Conservation (phyloP, 2,797 vertebrate species). For the Lophura swinhoii region DNA sequence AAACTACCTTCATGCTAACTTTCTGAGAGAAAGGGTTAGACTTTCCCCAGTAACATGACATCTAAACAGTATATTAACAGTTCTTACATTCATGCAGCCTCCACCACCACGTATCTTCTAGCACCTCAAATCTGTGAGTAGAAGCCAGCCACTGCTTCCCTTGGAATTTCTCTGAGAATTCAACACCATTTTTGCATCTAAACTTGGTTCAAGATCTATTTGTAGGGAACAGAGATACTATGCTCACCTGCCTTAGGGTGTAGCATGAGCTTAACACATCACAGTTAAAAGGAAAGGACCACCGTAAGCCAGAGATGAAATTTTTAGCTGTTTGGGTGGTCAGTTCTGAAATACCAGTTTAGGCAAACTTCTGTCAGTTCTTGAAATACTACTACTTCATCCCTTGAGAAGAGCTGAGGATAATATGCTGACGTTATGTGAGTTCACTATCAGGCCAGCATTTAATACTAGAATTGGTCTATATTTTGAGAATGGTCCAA, state of each 20-base stretch:
- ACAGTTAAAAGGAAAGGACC: background rate
- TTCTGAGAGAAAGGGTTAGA: conserved; percentile 26
- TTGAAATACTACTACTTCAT: background rate
- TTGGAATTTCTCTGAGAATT: background rate
- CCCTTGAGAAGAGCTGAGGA: background rate
- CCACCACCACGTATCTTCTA: background rate
- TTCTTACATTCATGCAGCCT: background rate
- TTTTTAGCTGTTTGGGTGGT: background rate
- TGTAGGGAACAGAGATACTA: background rate
- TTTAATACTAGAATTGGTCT: background rate
- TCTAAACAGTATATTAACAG: background rate
- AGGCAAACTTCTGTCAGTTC: background rate
- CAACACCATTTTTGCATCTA: background rate
- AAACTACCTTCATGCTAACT: conserved; percentile 7
- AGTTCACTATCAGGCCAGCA: background rate
- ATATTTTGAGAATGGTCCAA: background rate
- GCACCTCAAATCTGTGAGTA: background rate
- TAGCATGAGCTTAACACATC: background rate
- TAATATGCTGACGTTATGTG: background rate
- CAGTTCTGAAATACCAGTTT: background rate
- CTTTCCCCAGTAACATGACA: background rate
- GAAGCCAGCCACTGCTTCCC: background rate
- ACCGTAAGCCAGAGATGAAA: background rate
- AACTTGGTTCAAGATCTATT: background rate
- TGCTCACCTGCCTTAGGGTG: background rate